These are phyloP conservation scores for Baryphthengus martii DNA, from an alignment of 2,113 vertebrate species.

Conservation along the genomic window DNA sequence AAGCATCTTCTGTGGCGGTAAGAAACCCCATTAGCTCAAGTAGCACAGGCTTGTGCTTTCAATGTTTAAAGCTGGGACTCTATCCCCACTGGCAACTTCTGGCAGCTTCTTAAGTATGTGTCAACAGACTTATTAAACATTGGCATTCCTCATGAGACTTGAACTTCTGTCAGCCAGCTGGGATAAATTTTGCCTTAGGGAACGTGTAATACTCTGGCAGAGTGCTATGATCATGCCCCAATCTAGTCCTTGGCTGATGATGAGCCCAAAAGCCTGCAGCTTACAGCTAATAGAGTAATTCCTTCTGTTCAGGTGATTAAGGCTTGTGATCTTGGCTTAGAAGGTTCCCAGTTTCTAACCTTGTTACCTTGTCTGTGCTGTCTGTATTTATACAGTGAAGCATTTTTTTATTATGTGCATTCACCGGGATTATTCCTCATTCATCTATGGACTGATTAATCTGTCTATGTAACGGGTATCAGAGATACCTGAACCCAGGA, in stretches of 20 bases:
- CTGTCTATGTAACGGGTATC: neutral
- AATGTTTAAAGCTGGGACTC: neutral
- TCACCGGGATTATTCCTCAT: neutral
- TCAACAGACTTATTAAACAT: constrained; percentile 29
- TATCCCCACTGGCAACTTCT: constrained; percentile 6
- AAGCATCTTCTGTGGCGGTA: neutral
- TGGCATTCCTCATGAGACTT: neutral
- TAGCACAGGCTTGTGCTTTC: neutral
- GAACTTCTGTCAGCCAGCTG: constrained; percentile 17
- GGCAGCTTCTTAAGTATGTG: neutral
- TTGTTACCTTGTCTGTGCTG: neutral
- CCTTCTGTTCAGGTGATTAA: neutral
- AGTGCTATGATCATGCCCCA: neutral
- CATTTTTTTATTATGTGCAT: neutral
- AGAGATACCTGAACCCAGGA: neutral
- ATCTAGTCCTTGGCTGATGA: neutral
- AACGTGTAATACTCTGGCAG: neutral
- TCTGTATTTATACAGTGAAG: neutral
- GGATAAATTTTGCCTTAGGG: neutral
- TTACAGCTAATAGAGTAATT: neutral
- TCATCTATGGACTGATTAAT: neutral
- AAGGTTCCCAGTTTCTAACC: neutral
- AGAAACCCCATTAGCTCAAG: neutral
- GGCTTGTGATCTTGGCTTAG: neutral
- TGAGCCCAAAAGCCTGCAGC: neutral